Conservation (phyloP, 2,888 invertebrate genomes). For the Eurytoma californica region DNA sequence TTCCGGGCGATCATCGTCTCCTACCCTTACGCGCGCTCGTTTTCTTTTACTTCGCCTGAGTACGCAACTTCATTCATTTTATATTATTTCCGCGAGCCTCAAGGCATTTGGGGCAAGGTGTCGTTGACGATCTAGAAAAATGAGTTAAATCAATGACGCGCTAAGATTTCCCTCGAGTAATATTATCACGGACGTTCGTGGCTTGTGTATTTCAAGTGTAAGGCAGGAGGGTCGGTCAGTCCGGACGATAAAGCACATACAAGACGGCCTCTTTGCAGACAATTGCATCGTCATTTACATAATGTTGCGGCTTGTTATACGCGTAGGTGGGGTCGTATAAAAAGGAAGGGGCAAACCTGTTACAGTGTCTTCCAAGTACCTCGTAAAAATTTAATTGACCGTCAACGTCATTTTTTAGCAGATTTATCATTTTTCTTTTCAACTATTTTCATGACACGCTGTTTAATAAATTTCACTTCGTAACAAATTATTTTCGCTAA, state of each 20-base stretch:
- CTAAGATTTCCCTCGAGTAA: slow-evolving; percentile 54
- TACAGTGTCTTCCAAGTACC: background rate
- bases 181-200: slow-evolving; percentile 32
- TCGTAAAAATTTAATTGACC: slow-evolving; percentile 34
- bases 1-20: background rate
- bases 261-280: slow-evolving; percentile 63
- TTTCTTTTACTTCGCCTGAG: background rate
- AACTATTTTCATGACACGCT: background rate
- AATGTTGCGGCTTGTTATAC: slow-evolving; percentile 62
- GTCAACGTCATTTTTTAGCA: background rate
- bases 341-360: background rate
- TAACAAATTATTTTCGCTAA: background rate
- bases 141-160: slow-evolving; percentile 48
- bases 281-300: slow-evolving; percentile 70
- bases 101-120: background rate
- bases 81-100: background rate
- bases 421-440: slow-evolving; percentile 1
- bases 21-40: background rate
- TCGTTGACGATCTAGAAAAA: slow-evolving; percentile 23
- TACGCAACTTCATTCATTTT: too few species aligned
- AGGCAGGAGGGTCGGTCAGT: slow-evolving; percentile 59
- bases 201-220: background rate
- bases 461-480: background rate
- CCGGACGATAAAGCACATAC: slow-evolving; percentile 65
- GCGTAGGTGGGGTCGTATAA: background rate